phyloP scores from a whole-genome alignment of 2,113 vertebrate genomes.

The Perca schrenkii region DNA sequence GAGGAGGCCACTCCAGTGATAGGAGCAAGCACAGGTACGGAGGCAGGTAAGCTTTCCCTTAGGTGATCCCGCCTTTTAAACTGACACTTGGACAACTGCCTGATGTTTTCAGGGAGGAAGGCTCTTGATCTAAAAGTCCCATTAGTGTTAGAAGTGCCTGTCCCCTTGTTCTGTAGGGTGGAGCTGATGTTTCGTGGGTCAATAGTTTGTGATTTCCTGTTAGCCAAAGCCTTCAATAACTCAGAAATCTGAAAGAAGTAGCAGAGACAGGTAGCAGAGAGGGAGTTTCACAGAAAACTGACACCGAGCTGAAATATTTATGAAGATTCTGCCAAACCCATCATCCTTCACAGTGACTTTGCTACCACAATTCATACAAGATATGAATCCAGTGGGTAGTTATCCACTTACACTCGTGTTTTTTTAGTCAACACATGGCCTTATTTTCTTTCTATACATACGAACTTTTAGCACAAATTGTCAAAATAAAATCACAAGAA shows the following conservation, averaged over 20 bases:
- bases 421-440: background rate
- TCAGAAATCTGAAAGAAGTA: constrained; percentile 29
- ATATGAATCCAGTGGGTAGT: background rate
- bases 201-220: background rate
- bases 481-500: too few relatives aligned
- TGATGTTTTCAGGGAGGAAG: constrained; percentile 21
- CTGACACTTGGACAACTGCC: constrained; percentile 1
- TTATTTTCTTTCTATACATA: background rate
- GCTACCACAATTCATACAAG: background rate
- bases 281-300: background rate
- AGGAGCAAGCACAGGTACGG: background rate
- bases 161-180: background rate
- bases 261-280: background rate
- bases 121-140: constrained; percentile 28
- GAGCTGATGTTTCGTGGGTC: constrained; percentile 26
- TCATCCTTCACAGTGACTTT: background rate
- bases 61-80: constrained; percentile 25
- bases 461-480: too few relatives aligned
- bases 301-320: background rate
- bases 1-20: background rate
- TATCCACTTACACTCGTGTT: background rate
- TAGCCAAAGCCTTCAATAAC: constrained; percentile 40
- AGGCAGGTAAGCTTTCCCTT: background rate
- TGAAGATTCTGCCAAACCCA: background rate
- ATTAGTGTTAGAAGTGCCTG: background rate